Conservation (phyloP, 1,140 invertebrate genomes). For the Doryteuthis pealeii region DNA sequence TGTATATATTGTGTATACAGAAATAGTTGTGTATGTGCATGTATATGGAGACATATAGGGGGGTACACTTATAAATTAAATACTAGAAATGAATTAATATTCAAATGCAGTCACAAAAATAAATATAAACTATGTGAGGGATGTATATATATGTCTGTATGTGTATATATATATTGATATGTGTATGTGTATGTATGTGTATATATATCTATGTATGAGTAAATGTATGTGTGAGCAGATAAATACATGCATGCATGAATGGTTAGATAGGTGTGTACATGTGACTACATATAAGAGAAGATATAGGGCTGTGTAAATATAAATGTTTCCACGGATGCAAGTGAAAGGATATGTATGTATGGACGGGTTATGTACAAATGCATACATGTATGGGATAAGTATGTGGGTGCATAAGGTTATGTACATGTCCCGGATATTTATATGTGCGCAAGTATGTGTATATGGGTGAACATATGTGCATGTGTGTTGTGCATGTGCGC, state of each 20-base stretch:
- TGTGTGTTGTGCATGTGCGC: not conserved
- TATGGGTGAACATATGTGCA: not conserved
- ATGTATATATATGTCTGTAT: too few relatives aligned
- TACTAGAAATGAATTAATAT: too few relatives aligned
- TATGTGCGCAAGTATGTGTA: not conserved
- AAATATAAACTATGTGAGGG: too few relatives aligned
- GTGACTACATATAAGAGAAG: not conserved
- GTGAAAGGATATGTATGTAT: not conserved
- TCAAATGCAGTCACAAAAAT: too few relatives aligned
- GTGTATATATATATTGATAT: too few relatives aligned
- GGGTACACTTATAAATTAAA: too few relatives aligned
- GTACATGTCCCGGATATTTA: not conserved
- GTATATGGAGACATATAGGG: too few relatives aligned
- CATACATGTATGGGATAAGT: not conserved
- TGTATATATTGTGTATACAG: too few relatives aligned
- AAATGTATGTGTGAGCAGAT: not conserved
- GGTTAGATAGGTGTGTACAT: not conserved
- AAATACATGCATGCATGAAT: not conserved
- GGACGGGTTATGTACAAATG: not conserved
- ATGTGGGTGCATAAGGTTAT: not conserved
- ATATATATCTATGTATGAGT: not conserved
- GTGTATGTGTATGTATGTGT: too few relatives aligned
- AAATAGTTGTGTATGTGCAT: too few relatives aligned
- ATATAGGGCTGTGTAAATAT: not conserved
- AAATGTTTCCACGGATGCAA: not conserved